Evolutionary conservation across 2,113 vertebrate genomes (phyloP).

Genomic region (Myrmophylax atrothorax): DNA sequence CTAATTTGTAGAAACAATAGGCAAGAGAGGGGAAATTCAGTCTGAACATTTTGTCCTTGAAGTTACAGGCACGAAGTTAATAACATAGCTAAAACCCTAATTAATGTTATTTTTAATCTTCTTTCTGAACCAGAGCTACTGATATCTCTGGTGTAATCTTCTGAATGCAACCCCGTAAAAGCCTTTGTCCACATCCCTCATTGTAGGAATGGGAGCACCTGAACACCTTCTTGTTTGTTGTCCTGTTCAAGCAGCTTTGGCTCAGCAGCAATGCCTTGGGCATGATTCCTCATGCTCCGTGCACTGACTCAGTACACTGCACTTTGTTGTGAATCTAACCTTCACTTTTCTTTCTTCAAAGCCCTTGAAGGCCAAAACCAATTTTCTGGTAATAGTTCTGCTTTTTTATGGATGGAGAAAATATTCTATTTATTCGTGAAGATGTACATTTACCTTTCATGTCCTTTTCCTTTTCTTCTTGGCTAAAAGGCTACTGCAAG

Average conservation of each 20-base stretch:
- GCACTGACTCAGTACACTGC: neutral
- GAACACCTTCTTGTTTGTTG: neutral
- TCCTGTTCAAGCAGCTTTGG: neutral
- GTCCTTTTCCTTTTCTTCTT: slow-evolving; percentile 16
- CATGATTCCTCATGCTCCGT: slow-evolving; percentile 3
- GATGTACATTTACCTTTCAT: neutral
- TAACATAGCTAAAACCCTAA: neutral
- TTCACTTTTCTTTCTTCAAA: slow-evolving; percentile 47
- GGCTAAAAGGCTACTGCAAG: neutral
- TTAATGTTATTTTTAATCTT: neutral
- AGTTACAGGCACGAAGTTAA: neutral
- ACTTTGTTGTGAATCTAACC: slow-evolving; percentile 15
- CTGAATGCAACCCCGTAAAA: neutral
- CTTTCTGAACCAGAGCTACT: neutral
- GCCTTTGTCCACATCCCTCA: rapidly evolving
- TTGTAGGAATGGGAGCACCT: neutral
- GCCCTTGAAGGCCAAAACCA: neutral
- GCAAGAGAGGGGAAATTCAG: neutral
- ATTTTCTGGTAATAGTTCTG: slow-evolving; percentile 12
- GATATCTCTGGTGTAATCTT: neutral
- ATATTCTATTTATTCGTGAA: slow-evolving; percentile 10
- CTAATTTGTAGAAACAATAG: neutral
- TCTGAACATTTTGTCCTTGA: neutral
- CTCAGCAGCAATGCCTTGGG: neutral
- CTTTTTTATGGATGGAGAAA: neutral